These are phyloP conservation scores for Polypterus senegalus DNA, from an alignment of 2,113 vertebrate genomes.

Conservation along the genomic window DNA sequence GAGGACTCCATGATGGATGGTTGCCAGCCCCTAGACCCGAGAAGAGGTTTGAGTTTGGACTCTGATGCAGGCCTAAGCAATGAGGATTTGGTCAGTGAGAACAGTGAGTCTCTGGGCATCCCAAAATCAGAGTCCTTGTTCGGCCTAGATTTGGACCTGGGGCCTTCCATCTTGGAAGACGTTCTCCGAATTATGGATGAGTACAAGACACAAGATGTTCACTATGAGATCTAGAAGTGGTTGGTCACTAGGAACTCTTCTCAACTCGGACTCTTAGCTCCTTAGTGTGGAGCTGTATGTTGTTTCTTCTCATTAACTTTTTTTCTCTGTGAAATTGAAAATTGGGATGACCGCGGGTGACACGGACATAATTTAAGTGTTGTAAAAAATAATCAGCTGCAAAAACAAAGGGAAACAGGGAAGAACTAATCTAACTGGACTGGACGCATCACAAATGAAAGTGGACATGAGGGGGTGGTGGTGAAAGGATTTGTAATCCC, in stretches of 20 bases:
- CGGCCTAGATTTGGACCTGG: constrained; percentile 53
- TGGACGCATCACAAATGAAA: too few species aligned
- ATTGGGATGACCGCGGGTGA: too few species aligned
- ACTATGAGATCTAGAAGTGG: constrained; percentile 33
- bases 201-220: constrained; percentile 43
- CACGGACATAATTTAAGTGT: too few species aligned
- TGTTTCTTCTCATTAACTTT: too few species aligned
- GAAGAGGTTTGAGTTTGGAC: constrained; percentile 40
- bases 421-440: too few species aligned
- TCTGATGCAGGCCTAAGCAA: constrained; percentile 52
- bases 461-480: too few species aligned
- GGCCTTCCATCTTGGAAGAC: constrained; percentile 64
- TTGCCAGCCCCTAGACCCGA: constrained; percentile 33
- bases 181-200: constrained; percentile 65
- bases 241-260: neutral
- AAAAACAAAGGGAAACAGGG: too few species aligned
- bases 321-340: too few species aligned
- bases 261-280: too few species aligned
- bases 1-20: constrained; percentile 50
- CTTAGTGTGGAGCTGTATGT: too few species aligned
- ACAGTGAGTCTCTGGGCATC: constrained; percentile 32
- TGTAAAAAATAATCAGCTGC: too few species aligned
- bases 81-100: constrained; percentile 48
- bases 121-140: constrained; percentile 44
- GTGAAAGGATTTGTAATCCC: too few species aligned